phyloP scores from a whole-genome alignment of 2,797 vertebrate genomes.

The Parotocinclus haroldoi region DNA sequence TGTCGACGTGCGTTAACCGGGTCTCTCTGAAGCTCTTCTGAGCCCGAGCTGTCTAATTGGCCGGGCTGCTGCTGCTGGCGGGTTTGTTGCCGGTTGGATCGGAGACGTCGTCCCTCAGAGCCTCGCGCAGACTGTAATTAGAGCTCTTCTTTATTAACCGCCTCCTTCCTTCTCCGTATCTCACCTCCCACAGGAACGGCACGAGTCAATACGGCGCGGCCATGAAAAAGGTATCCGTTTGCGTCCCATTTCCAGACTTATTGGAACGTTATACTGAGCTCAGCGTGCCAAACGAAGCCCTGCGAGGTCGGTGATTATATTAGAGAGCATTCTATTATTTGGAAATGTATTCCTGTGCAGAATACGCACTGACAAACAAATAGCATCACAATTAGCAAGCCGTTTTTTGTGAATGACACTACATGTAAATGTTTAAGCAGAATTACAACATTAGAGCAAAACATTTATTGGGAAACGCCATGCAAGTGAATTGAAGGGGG shows the following conservation, averaged over 20 bases:
- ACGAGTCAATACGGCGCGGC: constrained; percentile 9
- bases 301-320: background rate
- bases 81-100: constrained; percentile 31
- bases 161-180: background rate
- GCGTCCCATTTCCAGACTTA: background rate
- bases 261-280: background rate
- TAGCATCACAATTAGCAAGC: no score
- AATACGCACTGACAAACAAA: background rate
- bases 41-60: constrained; percentile 38
- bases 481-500: no score
- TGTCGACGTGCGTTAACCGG: constrained; percentile 14
- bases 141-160: constrained; percentile 46
- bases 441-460: no score
- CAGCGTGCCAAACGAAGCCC: background rate
- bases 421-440: no score
- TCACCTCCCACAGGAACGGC: constrained; percentile 17
- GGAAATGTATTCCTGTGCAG: no score
- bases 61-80: constrained; percentile 26
- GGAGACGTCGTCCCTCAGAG: constrained; percentile 31
- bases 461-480: no score
- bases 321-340: background rate
- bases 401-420: no score
- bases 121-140: constrained; percentile 45
- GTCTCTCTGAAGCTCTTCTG: background rate
- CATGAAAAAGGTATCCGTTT: constrained; percentile 20